phyloP scores from a whole-genome alignment of 2,797 vertebrate species.

The Neosalanx taihuensis region DNA sequence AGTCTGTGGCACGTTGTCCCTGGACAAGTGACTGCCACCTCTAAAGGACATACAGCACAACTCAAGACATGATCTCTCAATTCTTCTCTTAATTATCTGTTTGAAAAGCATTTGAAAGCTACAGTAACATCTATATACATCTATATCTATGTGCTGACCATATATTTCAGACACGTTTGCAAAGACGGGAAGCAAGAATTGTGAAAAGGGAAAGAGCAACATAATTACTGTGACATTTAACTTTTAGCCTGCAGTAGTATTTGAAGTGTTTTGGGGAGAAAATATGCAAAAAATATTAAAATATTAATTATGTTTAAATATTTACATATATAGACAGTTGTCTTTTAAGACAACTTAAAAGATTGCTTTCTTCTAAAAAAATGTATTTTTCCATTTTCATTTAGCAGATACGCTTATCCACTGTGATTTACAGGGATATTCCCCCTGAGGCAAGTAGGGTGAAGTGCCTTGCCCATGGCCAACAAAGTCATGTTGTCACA shows the following conservation, averaged over 20 bases:
- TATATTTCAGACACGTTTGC: conserved; percentile 7
- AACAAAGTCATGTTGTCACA: no score
- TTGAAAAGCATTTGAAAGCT: background rate
- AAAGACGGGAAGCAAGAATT: conserved; percentile 17
- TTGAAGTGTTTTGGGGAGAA: conserved; percentile 59
- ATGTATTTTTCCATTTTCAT: background rate
- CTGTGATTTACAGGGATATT: no score
- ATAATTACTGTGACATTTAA: conserved; percentile 57
- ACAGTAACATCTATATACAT: background rate
- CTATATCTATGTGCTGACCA: conserved; percentile 15
- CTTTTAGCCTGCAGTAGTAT: conserved; percentile 52
- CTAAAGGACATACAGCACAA: background rate
- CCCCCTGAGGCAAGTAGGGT: no score
- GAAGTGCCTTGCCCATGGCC: no score
- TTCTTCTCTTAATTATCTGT: background rate
- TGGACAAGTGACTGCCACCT: background rate
- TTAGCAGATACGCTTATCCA: no score
- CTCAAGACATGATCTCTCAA: conserved; percentile 2
- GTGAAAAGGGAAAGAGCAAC: conserved; percentile 11
- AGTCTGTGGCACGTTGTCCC: background rate
- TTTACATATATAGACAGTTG: no score
- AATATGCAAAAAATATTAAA: conserved; percentile 13
- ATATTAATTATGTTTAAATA: no score
- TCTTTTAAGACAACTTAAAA: background rate
- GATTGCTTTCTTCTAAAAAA: background rate